A percentile compares a stretch with the other conserved stretches of the same genome.
Evolutionary conservation across 1,140 invertebrate species (phyloP).

Genomic region (Meloidogyne hapla): DNA sequence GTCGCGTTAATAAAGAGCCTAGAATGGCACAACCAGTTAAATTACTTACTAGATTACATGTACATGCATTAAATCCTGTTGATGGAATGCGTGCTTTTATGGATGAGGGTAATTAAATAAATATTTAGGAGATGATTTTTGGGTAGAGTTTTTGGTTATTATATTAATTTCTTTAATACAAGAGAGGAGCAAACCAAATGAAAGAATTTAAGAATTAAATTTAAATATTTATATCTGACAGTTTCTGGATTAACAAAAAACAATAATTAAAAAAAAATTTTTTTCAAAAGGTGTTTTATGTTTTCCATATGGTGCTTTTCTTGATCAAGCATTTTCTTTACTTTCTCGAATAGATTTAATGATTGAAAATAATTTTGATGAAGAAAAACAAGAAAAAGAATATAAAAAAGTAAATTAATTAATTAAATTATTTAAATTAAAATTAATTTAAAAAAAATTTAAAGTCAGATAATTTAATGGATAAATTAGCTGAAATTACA

Average conservation of each 20-base stretch:
- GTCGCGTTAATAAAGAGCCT: slow-evolving; percentile 43
- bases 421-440: slow-evolving; percentile 13
- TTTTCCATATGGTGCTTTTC: slow-evolving; percentile 60
- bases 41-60: slow-evolving; percentile 58
- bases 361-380: slow-evolving; percentile 20
- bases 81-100: slow-evolving; percentile 60
- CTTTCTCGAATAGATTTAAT: slow-evolving; percentile 50
- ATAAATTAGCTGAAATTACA: slow-evolving; percentile 50
- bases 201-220: too few relatives aligned
- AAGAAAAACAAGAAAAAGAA: slow-evolving; percentile 29
- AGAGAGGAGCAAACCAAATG: too few relatives aligned
- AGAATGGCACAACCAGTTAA: slow-evolving; percentile 40
- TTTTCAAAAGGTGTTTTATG: slow-evolving; percentile 54
- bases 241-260: too few relatives aligned
- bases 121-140: too few relatives aligned
- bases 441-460: background rate
- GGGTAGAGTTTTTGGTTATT: too few relatives aligned
- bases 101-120: slow-evolving; percentile 53
- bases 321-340: slow-evolving; percentile 54
- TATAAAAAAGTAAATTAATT: slow-evolving; percentile 43
- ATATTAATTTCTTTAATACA: too few relatives aligned
- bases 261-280: too few relatives aligned
- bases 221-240: too few relatives aligned
- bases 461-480: slow-evolving; percentile 29
- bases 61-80: slow-evolving; percentile 63